Evolutionary conservation across 2,797 vertebrate genomes (phyloP), one percentile per base, ranked within the genome.

Genomic region (Aulostomus chinensis): DNA sequence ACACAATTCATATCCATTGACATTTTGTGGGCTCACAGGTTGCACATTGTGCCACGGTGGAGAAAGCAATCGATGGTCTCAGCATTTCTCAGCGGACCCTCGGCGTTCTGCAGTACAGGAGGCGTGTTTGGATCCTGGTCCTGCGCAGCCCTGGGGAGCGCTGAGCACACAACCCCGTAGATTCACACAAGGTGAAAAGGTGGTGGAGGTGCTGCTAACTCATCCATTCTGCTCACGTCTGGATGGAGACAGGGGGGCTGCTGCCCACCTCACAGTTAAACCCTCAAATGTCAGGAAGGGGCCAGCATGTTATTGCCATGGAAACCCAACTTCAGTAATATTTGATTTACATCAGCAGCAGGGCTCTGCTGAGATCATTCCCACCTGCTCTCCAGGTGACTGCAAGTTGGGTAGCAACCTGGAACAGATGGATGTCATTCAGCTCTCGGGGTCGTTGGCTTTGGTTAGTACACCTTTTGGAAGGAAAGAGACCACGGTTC

Each of bases 1-100:
- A 45, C 38, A 65, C 60, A 59, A 60, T 69, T 84, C 76, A 67
- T 85, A 74, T 70, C 74, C 72, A 73, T 25, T 71, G 83, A 80
- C 78, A 76, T 78, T 83, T 73, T 12, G 29, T 56, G 39, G 51
- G 65, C 63, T 78, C 55, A 36, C 29, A 2, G 72, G 71, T 73
- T 68, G 64, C 58, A 54, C 67, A 48, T 21, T 35, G 55, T 50
- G 55, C 43, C 61, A 48, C 68, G 2, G 54, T 16, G 42, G 69
- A 73, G 59, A 63, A 68, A 77, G 38, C 74, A 62, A 78, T 81
- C 65, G 54, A 78, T 77, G 71, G 50, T 42, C 61, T 62, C 52
- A 50, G 53, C 53, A 36, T 68, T 65, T 61, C 78, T 67, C 69
- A 59, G 45, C 13, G 65, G 72, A 59, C 54, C 39, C 5, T 3